A percentile compares a stretch with the other conserved stretches of the same genome.
Evolutionary conservation across 2,888 invertebrate species (phyloP).

Genomic region (Lumbricus terrestris): DNA sequence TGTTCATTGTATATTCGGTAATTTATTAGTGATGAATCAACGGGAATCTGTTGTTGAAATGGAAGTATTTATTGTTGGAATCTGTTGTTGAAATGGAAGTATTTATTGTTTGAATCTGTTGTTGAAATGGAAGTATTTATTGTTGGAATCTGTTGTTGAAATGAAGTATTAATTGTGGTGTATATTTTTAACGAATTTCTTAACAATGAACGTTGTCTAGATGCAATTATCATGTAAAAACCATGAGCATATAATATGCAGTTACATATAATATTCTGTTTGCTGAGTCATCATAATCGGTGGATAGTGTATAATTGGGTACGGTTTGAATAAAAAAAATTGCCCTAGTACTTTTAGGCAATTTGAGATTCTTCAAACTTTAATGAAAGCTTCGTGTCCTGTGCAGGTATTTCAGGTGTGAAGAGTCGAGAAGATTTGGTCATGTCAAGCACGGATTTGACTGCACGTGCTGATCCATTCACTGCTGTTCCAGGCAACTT

Average conservation of each 20-base stretch:
- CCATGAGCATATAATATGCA: not conserved
- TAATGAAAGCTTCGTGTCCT: not conserved
- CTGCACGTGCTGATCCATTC: slow-evolving; percentile 9
- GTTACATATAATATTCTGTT: not conserved
- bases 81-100: not conserved
- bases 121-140: too few relatives aligned
- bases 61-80: too few relatives aligned
- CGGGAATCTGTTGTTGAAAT: not conserved
- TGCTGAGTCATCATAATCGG: too few relatives aligned
- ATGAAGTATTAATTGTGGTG: not conserved
- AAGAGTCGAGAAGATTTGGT: slow-evolving; percentile 72
- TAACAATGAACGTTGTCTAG: not conserved
- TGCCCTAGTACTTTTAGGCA: not conserved
- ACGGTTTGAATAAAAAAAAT: not conserved
- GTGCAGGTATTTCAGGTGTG: slow-evolving; percentile 68
- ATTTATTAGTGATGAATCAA: not conserved
- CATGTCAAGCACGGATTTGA: slow-evolving; percentile 59
- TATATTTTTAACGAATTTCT: not conserved
- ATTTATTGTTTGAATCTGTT: too few relatives aligned
- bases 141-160: not conserved
- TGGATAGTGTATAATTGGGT: too few relatives aligned
- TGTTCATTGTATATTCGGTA: too few relatives aligned
- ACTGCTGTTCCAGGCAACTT: not conserved
- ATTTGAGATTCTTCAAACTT: not conserved
- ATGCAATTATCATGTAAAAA: not conserved